Evolutionary conservation across 2,797 vertebrate species (phyloP).

Genomic region (Masticophis lateralis): DNA sequence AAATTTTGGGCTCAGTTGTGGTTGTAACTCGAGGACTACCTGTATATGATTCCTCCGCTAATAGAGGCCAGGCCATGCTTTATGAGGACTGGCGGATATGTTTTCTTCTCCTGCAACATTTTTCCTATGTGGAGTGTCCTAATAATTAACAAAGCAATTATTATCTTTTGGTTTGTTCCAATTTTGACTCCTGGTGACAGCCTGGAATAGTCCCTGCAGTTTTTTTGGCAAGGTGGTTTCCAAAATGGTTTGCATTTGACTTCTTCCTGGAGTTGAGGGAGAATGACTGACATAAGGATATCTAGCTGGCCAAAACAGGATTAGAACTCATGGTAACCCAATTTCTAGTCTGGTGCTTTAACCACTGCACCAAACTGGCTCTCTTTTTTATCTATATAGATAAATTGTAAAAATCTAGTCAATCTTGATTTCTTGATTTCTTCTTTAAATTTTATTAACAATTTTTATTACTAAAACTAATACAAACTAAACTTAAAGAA

Average conservation of each 20-base stretch:
- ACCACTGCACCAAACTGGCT: too few relatives aligned
- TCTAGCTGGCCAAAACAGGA: too few relatives aligned
- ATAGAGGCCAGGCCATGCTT: background rate
- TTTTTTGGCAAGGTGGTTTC: too few relatives aligned
- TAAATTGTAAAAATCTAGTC: background rate
- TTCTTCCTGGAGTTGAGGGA: too few relatives aligned
- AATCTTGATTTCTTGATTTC: background rate
- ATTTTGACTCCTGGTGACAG: background rate
- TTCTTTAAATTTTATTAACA: background rate
- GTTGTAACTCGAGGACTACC: too few relatives aligned
- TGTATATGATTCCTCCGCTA: background rate
- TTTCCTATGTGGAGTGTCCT: background rate
- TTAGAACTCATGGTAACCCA: too few relatives aligned
- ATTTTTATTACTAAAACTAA: background rate
- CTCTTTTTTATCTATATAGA: too few relatives aligned
- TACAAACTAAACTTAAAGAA: background rate
- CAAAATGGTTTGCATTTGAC: too few relatives aligned
- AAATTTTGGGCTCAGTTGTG: too few relatives aligned
- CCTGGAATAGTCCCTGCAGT: background rate
- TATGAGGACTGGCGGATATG: background rate
- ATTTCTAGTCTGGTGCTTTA: too few relatives aligned
- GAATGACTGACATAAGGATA: too few relatives aligned
- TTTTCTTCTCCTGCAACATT: background rate
- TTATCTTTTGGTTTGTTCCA: background rate
- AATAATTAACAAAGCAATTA: background rate